Conservation (phyloP, 2,888 invertebrate genomes). For the Drosophila nigricruria region DNA sequence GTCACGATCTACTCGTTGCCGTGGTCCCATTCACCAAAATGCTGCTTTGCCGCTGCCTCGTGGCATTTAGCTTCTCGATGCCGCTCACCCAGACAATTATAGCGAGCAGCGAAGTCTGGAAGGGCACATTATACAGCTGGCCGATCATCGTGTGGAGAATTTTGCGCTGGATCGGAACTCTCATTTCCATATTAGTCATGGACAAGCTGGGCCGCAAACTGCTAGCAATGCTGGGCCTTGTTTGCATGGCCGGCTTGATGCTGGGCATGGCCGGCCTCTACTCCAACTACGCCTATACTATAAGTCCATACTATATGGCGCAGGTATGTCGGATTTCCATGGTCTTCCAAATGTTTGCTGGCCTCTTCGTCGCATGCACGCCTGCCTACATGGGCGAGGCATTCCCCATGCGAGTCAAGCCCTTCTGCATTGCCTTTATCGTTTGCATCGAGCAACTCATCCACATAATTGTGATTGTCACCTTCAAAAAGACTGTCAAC, state of each 20-base stretch:
- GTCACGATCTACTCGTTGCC: constrained; percentile 50
- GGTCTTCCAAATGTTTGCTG: constrained; percentile 69
- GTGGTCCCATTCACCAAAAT: constrained; percentile 70
- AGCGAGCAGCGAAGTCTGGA: constrained; percentile 18
- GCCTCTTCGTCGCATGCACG: constrained; percentile 70
- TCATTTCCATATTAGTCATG: constrained; percentile 47
- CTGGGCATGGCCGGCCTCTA: constrained; percentile 66
- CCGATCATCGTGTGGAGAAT: constrained; percentile 52
- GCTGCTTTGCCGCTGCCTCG: constrained; percentile 67
- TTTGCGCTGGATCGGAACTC: constrained; percentile 67
- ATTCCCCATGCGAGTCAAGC: constrained; percentile 72
- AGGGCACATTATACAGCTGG: constrained; percentile 48
- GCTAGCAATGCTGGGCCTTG: constrained; percentile 56
- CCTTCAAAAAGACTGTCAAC: constrained; percentile 9
- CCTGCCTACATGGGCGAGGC: constrained; percentile 78
- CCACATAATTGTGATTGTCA: constrained; percentile 62
- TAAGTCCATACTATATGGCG: constrained; percentile 38
- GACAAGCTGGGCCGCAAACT: constrained; percentile 72
- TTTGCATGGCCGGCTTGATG: constrained; percentile 64
- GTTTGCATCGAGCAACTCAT: constrained; percentile 71
- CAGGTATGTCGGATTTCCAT: constrained; percentile 59
- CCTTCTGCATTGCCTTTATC: constrained; percentile 63
- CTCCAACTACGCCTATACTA: constrained; percentile 10
- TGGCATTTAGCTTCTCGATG: constrained; percentile 77
- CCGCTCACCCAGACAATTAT: constrained; percentile 63